Conservation (phyloP, 1,140 invertebrate species). For the Diorhabda carinulata region DNA sequence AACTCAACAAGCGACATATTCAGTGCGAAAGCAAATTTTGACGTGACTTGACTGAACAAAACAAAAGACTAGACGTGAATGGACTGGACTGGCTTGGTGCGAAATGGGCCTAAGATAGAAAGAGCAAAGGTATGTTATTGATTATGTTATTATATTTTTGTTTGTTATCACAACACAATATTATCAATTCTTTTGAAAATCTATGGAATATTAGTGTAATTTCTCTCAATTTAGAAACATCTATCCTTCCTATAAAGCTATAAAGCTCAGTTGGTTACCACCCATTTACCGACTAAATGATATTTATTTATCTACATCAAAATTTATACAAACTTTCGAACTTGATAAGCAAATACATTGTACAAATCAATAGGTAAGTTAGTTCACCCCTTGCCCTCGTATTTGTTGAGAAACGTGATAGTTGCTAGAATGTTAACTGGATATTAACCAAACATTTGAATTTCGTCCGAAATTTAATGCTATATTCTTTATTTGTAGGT, state of each 20-base stretch:
- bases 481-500: neutral
- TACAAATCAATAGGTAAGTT: conserved; percentile 1
- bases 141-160: no score
- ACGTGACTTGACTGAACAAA: no score
- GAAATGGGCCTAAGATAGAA: no score
- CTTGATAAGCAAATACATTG: conserved; percentile 13
- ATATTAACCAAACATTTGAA: conserved; percentile 1
- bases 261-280: conserved; percentile 12
- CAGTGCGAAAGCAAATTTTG: no score
- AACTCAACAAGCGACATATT: no score
- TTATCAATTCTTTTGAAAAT: no score
- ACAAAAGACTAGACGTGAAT: no score
- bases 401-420: neutral
- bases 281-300: neutral
- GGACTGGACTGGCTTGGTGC: no score
- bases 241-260: neutral
- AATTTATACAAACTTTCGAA: conserved; percentile 8
- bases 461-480: neutral
- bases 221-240: neutral
- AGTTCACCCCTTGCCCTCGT: neutral
- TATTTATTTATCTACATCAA: conserved; percentile 12
- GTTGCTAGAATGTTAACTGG: neutral
- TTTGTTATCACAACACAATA: no score
- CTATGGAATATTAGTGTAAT: no score
- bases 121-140: no score